phyloP scores from a whole-genome alignment of 2,113 vertebrate species.

The Salvelinus fontinalis region DNA sequence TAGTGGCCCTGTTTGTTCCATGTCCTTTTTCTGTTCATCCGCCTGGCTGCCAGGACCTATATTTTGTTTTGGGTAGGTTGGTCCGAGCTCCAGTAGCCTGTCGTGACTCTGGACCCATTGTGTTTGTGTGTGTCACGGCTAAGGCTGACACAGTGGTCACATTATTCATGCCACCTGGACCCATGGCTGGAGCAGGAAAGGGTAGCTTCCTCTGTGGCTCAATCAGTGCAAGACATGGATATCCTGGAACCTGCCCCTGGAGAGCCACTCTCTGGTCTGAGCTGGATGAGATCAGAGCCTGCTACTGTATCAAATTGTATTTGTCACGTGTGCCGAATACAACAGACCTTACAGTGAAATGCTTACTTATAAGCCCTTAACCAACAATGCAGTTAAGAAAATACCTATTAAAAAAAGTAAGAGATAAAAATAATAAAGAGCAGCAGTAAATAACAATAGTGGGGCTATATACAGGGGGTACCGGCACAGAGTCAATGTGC shows the following conservation, averaged over 20 bases:
- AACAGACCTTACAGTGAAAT: too few relatives aligned
- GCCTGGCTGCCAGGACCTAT: constrained; percentile 11
- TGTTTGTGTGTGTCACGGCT: not conserved
- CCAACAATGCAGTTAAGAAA: too few relatives aligned
- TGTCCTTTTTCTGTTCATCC: too few relatives aligned
- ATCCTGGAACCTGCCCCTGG: constrained; percentile 52
- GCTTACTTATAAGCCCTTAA: too few relatives aligned
- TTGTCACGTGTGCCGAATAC: too few relatives aligned
- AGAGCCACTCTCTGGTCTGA: too few relatives aligned
- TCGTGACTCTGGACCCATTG: constrained; percentile 16
- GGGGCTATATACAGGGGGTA: too few relatives aligned
- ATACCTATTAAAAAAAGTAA: too few relatives aligned
- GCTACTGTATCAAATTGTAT: not conserved
- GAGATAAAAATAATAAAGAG: too few relatives aligned
- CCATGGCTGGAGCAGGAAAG: constrained; percentile 56
- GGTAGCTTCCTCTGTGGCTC: constrained; percentile 54
- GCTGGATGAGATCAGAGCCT: not conserved
- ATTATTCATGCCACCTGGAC: constrained; percentile 50
- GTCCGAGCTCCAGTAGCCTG: not conserved
- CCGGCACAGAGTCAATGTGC: too few relatives aligned
- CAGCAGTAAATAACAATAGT: too few relatives aligned
- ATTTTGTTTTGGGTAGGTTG: not conserved
- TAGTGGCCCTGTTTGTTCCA: not conserved
- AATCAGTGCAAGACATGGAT: constrained; percentile 51
- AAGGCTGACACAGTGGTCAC: not conserved